These are phyloP conservation scores for Hedya salicella DNA, from an alignment of 2,888 invertebrate genomes.

Conservation along the genomic window DNA sequence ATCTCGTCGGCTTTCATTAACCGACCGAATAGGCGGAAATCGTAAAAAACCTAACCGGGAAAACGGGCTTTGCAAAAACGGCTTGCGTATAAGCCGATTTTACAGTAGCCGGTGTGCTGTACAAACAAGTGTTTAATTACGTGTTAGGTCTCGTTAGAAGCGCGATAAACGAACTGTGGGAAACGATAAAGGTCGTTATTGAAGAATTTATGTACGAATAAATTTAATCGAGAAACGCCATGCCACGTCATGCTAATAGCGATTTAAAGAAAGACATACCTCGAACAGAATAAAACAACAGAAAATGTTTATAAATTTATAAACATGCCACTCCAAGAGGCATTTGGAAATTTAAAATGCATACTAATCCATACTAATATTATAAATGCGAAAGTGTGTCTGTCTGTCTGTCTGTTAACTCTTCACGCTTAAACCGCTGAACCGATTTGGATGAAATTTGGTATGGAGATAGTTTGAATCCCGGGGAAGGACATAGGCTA, in stretches of 20 bases:
- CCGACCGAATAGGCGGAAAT: slow-evolving; percentile 66
- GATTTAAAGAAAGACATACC: neutral
- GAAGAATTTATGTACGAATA: slow-evolving; percentile 19
- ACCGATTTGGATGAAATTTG: no score
- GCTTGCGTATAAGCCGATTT: slow-evolving; percentile 67
- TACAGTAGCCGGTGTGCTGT: slow-evolving; percentile 59
- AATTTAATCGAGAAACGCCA: slow-evolving; percentile 6
- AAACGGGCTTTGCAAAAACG: slow-evolving; percentile 60
- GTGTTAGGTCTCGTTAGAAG: slow-evolving; percentile 50
- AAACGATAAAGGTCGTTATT: slow-evolving; percentile 35
- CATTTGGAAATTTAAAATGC: no score
- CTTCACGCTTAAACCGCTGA: no score
- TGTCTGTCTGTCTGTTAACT: no score
- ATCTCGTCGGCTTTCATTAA: slow-evolving; percentile 73
- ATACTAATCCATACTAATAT: no score
- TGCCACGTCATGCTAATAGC: neutral
- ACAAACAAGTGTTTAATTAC: slow-evolving; percentile 64
- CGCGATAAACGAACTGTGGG: slow-evolving; percentile 55
- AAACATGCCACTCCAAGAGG: neutral
- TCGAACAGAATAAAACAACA: neutral
- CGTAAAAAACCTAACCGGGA: slow-evolving; percentile 61
- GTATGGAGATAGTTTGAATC: no score
- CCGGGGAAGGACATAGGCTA: no score
- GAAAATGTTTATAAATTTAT: neutral
- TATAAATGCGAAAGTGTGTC: no score